Evolutionary conservation across 2,797 vertebrate species (phyloP).

Genomic region (Aselliscus stoliczkanus): DNA sequence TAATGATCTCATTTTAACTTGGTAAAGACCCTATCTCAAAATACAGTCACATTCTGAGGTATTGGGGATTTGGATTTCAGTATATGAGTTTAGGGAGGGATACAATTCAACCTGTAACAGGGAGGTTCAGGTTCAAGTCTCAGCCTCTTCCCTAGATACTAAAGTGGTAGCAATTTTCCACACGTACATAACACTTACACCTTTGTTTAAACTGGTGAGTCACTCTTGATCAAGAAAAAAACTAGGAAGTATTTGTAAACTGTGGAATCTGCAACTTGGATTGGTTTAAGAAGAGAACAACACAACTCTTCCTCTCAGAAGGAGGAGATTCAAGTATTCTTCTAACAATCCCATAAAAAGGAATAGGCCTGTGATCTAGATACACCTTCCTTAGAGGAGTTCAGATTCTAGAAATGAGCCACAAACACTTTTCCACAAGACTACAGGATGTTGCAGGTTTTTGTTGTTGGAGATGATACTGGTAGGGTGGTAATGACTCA

Average conservation of each 20-base stretch:
- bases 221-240: neutral
- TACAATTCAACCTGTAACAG: neutral
- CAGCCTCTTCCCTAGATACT: neutral
- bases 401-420: conserved; percentile 5
- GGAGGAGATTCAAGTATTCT: neutral
- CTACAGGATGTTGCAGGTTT: conserved; percentile 33
- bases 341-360: neutral
- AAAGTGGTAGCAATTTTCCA: neutral
- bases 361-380: neutral
- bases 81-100: neutral
- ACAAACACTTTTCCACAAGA: neutral
- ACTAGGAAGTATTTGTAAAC: neutral
- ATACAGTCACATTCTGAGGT: neutral
- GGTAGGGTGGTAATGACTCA: conserved; percentile 27
- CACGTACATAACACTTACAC: neutral
- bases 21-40: neutral
- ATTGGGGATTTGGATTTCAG: neutral
- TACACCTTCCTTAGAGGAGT: neutral
- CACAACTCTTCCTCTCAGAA: neutral
- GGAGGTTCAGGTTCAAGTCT: neutral
- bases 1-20: neutral
- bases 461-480: conserved; percentile 41
- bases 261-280: neutral
- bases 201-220: neutral
- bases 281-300: neutral